Conservation (phyloP, 2,113 vertebrate species). For the Platysternon megacephalum region DNA sequence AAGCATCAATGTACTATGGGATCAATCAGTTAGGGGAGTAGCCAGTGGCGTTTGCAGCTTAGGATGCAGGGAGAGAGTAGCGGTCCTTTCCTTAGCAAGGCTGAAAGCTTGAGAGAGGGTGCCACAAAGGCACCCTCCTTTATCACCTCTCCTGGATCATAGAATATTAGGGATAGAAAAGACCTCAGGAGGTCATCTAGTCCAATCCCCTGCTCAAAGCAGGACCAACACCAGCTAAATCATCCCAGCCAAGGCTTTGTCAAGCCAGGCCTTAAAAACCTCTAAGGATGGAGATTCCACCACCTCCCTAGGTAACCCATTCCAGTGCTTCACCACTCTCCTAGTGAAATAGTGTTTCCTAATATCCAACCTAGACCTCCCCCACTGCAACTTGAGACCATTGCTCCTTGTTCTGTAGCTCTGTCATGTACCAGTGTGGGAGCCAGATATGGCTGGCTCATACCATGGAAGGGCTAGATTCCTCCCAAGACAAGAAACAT, state of each 20-base stretch:
- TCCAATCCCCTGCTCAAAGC: no score
- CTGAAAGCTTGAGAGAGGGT: not conserved
- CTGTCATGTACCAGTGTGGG: not conserved
- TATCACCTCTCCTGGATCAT: not conserved
- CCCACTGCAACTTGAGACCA: no score
- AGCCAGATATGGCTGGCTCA: not conserved
- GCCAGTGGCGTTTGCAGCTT: not conserved
- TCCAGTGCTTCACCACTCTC: no score
- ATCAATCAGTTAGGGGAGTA: not conserved
- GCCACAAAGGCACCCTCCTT: not conserved
- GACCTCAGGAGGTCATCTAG: no score
- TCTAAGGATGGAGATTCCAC: no score
- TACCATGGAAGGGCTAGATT: not conserved
- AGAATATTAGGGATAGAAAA: no score
- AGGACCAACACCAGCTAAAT: no score
- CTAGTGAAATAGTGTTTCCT: no score
- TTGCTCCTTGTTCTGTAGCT: not conserved
- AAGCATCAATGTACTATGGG: not conserved
- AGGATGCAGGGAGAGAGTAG: not conserved
- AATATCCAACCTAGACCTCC: no score
- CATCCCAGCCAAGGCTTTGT: no score
- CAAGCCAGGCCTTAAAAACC: no score
- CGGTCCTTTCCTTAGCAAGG: not conserved
- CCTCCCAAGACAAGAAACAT: not conserved
- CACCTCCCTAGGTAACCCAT: no score